Percentiles rank a stretch among this genome's conserved stretches.
These are phyloP conservation scores for Eristalis arbustorum DNA, from an alignment of 2,888 invertebrate genomes.

Conservation along the genomic window DNA sequence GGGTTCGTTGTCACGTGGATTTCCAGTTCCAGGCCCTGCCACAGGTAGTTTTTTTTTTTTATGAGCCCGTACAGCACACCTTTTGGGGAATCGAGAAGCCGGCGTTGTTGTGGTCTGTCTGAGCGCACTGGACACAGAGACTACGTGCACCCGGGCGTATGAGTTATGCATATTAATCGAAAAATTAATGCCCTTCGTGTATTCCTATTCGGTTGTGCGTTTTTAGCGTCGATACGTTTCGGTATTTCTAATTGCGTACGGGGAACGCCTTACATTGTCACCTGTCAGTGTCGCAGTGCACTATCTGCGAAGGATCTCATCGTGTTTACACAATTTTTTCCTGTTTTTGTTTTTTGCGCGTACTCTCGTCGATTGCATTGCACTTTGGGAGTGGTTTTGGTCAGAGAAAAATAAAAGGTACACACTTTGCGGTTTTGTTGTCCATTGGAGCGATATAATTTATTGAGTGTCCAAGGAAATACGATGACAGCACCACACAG, in stretches of 20 bases:
- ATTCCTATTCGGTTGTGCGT: constrained; percentile 9
- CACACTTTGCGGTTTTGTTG: constrained; percentile 46
- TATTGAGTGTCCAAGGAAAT: constrained; percentile 53
- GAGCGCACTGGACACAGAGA: constrained; percentile 19
- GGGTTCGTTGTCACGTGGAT: constrained; percentile 58
- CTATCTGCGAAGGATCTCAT: constrained; percentile 45
- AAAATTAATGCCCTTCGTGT: constrained; percentile 46
- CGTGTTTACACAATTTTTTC: constrained; percentile 3
- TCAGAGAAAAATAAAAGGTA: neutral
- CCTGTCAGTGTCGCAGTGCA: constrained; percentile 42
- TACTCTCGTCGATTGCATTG: constrained; percentile 1
- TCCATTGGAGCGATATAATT: constrained; percentile 54
- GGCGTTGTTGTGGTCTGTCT: constrained; percentile 35
- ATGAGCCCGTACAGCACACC: constrained; percentile 1
- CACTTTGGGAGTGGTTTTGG: constrained; percentile 35
- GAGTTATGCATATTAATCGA: constrained; percentile 69
- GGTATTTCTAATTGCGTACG: constrained; percentile 31
- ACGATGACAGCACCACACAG: constrained; percentile 18
- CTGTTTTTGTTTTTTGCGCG: neutral
- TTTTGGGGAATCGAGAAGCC: neutral
- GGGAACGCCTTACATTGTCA: constrained; percentile 26
- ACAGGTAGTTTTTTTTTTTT: constrained; percentile 57
- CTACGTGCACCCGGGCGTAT: constrained; percentile 67
- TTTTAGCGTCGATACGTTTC: constrained; percentile 29
- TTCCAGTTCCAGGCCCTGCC: constrained; percentile 34